Evolutionary conservation across 2,888 invertebrate genomes (phyloP).

Genomic region (Temnothorax unifasciatus): DNA sequence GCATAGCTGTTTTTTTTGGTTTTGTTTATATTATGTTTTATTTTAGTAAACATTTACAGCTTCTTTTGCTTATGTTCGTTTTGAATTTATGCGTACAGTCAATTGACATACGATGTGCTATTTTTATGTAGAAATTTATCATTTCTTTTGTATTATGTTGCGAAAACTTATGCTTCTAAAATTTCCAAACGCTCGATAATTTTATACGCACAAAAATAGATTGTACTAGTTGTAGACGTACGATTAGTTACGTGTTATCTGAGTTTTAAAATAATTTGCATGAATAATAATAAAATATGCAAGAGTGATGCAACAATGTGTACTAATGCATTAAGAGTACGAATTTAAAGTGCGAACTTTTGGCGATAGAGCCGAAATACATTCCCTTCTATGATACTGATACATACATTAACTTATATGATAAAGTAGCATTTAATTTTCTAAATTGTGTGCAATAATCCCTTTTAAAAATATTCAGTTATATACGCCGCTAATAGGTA

Average conservation of each 20-base stretch:
- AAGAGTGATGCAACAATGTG: background rate
- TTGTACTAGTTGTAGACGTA: background rate
- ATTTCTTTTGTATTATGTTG: background rate
- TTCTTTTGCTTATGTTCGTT: constrained; percentile 21
- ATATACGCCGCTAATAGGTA: background rate
- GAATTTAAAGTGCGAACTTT: background rate
- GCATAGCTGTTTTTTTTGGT: constrained; percentile 10
- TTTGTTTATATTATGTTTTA: constrained; percentile 32
- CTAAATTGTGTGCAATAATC: constrained; percentile 5
- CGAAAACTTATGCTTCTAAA: constrained; percentile 12
- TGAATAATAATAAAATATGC: constrained; percentile 17
- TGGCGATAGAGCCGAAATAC: background rate
- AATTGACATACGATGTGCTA: background rate
- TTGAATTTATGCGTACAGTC: background rate
- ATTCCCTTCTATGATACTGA: too few species aligned
- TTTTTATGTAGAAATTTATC: constrained; percentile 20
- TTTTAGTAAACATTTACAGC: constrained; percentile 15
- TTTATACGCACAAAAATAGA: constrained; percentile 6
- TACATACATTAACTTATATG: background rate
- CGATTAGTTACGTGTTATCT: background rate
- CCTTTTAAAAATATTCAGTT: constrained; percentile 7
- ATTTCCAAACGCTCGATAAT: constrained; percentile 2
- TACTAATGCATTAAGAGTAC: constrained; percentile 10
- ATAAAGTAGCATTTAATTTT: constrained; percentile 9
- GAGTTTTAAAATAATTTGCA: constrained; percentile 27